These are phyloP conservation scores for human (Homo sapiens) DNA, from an alignment of 2,113 vertebrate species.

Conservation along the genomic window DNA sequence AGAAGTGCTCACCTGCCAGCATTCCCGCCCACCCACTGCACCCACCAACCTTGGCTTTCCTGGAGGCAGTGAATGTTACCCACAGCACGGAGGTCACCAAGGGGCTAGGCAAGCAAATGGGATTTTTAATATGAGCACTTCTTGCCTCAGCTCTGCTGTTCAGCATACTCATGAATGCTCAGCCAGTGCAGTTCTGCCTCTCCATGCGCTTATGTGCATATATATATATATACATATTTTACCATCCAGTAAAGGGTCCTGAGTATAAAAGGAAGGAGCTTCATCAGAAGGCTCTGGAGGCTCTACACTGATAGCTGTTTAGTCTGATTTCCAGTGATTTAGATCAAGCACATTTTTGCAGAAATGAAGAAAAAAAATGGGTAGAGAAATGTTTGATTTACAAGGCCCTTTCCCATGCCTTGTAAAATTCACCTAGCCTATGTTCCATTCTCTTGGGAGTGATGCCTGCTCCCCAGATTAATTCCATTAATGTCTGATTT, in stretches of 20 bases:
- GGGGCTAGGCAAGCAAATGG: background rate
- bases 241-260: no score
- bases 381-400: background rate
- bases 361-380: background rate
- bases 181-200: no score
- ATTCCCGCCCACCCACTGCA: background rate
- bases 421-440: background rate
- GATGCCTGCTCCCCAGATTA: background rate
- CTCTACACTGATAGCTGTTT: background rate
- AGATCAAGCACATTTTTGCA: background rate
- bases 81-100: background rate
- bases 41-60: background rate
- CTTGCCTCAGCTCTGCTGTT: background rate
- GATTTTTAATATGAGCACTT: background rate
- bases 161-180: no score
- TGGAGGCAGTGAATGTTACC: background rate
- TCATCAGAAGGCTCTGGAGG: background rate
- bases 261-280: background rate
- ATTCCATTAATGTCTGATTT: background rate
- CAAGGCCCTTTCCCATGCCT: background rate
- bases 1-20: background rate
- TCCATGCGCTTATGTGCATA: rapidly evolving
- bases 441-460: background rate
- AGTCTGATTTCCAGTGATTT: background rate
- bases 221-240: no score